Percentiles rank a stretch among this genome's conserved stretches.
Evolutionary conservation across 1,140 invertebrate species (phyloP).

Genomic region (Babylonia areolata): DNA sequence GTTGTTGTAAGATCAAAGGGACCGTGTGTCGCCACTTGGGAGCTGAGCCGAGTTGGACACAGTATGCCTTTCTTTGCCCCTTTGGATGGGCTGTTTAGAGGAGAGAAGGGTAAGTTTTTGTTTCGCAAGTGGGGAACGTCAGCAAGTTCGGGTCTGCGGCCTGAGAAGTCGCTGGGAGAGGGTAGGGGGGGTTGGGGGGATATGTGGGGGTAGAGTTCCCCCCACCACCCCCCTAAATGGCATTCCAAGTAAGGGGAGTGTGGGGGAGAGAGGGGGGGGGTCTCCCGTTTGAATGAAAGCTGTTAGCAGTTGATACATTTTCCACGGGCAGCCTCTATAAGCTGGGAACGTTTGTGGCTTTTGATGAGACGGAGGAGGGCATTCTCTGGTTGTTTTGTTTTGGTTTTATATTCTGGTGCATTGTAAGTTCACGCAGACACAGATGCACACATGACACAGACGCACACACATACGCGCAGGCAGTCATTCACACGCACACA

Average conservation of each 20-base stretch:
- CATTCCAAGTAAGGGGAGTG: too few relatives aligned
- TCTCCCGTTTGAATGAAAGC: too few relatives aligned
- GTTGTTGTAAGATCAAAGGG: constrained; percentile 6
- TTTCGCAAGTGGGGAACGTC: constrained; percentile 5
- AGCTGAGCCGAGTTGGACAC: neutral
- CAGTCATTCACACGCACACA: neutral
- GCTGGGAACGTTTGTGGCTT: too few relatives aligned
- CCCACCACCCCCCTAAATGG: too few relatives aligned
- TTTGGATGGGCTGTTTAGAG: neutral
- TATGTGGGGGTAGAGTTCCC: too few relatives aligned
- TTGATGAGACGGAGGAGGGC: too few relatives aligned
- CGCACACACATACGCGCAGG: neutral
- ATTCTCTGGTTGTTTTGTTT: too few relatives aligned
- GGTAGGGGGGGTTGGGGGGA: too few relatives aligned
- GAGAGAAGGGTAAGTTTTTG: neutral
- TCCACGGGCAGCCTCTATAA: too few relatives aligned
- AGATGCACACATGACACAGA: neutral
- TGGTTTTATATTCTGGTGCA: too few relatives aligned
- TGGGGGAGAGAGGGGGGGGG: neutral
- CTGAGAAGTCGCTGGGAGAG: neutral
- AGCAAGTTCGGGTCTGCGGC: neutral
- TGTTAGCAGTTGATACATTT: too few relatives aligned
- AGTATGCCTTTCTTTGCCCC: neutral
- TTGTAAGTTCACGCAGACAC: neutral
- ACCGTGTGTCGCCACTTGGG: neutral